Evolutionary conservation across 2,888 invertebrate species (phyloP).

Genomic region (Lacanobia oleracea): DNA sequence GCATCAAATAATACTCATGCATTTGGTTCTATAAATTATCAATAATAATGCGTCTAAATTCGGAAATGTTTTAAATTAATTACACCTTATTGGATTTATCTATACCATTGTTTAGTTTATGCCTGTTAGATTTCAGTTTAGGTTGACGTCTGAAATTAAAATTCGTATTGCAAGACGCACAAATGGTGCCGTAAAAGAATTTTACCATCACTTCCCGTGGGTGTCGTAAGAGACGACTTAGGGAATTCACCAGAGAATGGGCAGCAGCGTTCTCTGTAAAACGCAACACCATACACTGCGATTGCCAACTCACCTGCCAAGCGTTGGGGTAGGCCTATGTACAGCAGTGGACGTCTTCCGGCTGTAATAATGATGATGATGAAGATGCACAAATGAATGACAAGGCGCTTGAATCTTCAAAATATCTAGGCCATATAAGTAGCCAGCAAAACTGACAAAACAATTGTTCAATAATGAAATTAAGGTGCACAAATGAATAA

Average conservation of each 20-base stretch:
- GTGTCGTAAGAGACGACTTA: too few relatives aligned
- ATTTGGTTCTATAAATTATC: neutral
- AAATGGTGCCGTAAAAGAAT: too few relatives aligned
- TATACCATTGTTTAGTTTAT: neutral
- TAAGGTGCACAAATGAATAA: neutral
- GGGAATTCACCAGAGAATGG: too few relatives aligned
- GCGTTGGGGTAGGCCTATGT: too few relatives aligned
- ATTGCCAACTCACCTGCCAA: too few relatives aligned
- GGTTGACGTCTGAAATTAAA: neutral
- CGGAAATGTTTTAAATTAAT: neutral
- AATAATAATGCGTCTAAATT: neutral
- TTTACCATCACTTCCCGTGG: too few relatives aligned
- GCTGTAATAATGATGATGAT: too few relatives aligned
- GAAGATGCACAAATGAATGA: neutral
- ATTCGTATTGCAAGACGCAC: neutral
- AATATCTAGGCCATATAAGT: neutral
- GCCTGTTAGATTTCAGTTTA: neutral
- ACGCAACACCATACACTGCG: too few relatives aligned
- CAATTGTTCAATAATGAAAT: neutral
- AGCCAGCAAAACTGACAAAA: neutral
- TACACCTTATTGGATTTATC: neutral
- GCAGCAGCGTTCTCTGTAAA: too few relatives aligned
- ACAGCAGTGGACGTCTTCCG: too few relatives aligned
- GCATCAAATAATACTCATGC: conserved; percentile 2
- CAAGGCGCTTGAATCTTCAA: neutral